A percentile compares a stretch with the other conserved stretches of the same genome.
These are phyloP conservation scores for Galago senegalensis DNA, from an alignment of 2,797 vertebrate genomes.

Conservation along the genomic window DNA sequence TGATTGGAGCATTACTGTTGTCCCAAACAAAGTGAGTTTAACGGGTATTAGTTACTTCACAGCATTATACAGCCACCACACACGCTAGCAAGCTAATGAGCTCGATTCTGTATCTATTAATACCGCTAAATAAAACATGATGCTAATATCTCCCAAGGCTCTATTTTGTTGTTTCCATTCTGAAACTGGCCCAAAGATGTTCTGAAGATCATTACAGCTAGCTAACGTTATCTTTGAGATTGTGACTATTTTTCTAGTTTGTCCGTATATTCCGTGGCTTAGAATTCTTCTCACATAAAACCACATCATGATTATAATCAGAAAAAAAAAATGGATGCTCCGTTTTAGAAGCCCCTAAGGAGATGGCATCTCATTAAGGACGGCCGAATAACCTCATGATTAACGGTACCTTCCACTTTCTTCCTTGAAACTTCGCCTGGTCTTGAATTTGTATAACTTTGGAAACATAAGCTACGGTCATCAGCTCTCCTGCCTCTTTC, in stretches of 20 bases:
- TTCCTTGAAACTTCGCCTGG: constrained; percentile 26
- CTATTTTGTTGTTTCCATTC: constrained; percentile 40
- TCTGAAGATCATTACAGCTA: background rate
- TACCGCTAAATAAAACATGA: constrained; percentile 34
- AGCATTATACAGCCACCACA: background rate
- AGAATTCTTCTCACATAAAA: constrained; percentile 29
- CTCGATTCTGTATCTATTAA: constrained; percentile 19
- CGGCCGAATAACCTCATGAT: background rate
- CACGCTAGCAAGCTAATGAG: background rate
- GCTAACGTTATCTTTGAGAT: constrained; percentile 32
- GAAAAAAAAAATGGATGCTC: constrained; percentile 32
- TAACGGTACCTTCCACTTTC: background rate
- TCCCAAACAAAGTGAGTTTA: constrained; percentile 32
- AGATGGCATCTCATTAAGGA: background rate
- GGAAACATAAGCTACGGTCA: background rate
- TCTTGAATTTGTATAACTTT: background rate
- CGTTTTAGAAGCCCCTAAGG: background rate
- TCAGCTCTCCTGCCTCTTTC: background rate
- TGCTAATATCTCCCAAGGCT: constrained; percentile 37
- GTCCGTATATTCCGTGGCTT: constrained; percentile 40
- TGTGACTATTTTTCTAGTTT: constrained; percentile 12
- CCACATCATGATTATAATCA: constrained; percentile 14
- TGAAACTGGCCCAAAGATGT: background rate
- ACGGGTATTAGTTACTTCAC: constrained; percentile 10
- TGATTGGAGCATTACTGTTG: constrained; percentile 48